Evolutionary conservation across 2,888 invertebrate species (phyloP), one percentile per base, ranked within the genome.

Genomic region (Steromphala cineraria): DNA sequence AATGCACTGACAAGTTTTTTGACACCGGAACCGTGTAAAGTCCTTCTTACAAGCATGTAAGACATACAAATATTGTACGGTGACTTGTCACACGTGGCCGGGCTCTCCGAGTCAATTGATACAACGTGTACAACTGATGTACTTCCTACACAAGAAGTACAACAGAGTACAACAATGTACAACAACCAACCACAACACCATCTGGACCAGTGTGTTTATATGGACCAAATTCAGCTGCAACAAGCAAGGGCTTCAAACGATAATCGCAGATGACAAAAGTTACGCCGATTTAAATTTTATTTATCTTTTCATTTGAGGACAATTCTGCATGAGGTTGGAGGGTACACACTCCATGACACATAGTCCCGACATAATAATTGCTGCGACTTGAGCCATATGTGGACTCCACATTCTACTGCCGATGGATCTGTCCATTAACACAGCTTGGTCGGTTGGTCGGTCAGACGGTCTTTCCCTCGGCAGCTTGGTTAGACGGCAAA

Each of bases 401-500:
- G 62, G 62, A 62, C 62, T 28, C 4, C 8, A 24, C 17, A 62
- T 62, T 62, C 62, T 62, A 62, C n/a, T 62, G 62, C 62, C 8
- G 24, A 28, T 24, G 24, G 62, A 13, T 28, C 62, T 28, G 24
- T 13, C 21, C 62, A 62, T 62, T 62, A 24, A 62, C 28, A 28
- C 62, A 15, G 24, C 13, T 28, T 28, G 62, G 62, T 15, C 62
- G 28, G 62, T 13, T 28, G 17, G 62, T n/a, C 28, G 62, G 62
- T 15, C 62, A 62, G 62, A 24, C 62, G 17, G 62, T n/a, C 28
- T 24, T 62, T 24, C 62, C 62, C 28, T 62, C n/a, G 62, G 62
- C 62, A 62, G 62, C 62, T 62, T 62, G 71, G 36, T 36, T 15
- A 31, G 40, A 71, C 71, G n/a, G 71, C 71, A 71, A 71, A 71